Base-by-base conservation (phyloP, 2,113 vertebrate genomes). In the Myxocyprinus asiaticus region DNA sequence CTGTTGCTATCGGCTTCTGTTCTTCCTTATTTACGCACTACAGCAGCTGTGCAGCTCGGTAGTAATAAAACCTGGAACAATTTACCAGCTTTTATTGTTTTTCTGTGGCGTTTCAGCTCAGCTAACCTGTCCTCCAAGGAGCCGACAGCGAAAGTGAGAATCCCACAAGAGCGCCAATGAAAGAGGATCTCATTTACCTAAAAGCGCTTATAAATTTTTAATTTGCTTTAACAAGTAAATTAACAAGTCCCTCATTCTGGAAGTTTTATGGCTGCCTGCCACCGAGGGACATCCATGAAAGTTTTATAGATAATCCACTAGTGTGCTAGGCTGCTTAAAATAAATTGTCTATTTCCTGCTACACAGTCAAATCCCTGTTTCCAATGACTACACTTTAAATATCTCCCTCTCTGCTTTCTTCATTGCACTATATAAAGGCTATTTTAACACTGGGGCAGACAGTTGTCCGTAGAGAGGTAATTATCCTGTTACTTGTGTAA, bases 211-310 rank as follows among this genome's bases (percentile, higher is more conserved):
- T 98, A 98, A 95, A 98, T 98, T 97, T 98, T 99, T 99, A 98
- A 99, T 99, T 98, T 98, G 96, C 96, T 98, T 98, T 98, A 99
- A 98, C 97, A 99, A 99, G 96, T 98, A 98, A 99, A 99, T 98
- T 98, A 98, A 99, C 97, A 98, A 98, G 97, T 98, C 96, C 95
- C 97, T 98, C 95, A 97, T 97, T 98, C 96, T 94, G 94, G 95
- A 97, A 96, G 95, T 98, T 99, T 98, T 98, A 98, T 95, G 95
- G 95, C 93, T 92, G 92, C 93, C 93, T 93, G 94, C 94, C 97
- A 97, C 96, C 93, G 91, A 95, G 96, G 95, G 94, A 96, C 91
- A 92, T 91, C 93, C 86, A 94, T 98, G 96, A 97, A 98, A 97
- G 92, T 98, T 98, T 98, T 97, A 98, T 97, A 95, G 96, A 96